Base-by-base conservation (phyloP, 2,888 invertebrate genomes). In the Pterostichus madidus region DNA sequence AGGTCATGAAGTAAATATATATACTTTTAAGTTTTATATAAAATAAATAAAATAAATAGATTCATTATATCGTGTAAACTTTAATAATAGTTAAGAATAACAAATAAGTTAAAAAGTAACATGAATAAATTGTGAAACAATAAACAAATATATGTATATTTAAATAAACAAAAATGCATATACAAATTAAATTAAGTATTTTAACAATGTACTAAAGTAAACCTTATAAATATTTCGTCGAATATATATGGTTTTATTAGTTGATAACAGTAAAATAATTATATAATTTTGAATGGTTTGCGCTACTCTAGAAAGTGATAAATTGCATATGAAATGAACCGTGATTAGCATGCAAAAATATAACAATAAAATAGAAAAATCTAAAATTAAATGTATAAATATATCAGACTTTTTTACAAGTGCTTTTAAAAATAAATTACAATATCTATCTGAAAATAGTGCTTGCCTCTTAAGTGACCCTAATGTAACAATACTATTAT, bases 21-120 rank as follows among this genome's bases (percentile, higher is more conserved):
- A 39, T 39, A 39, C 7, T 39, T 39, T 39, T 39, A 39, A 35
- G 39, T 39, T 39, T 39, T 39, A 39, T 39, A 39, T 39, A 39
- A 39, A 39, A 44, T 71, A 71, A 71, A 71, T 71, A 44, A 71
- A 71, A 71, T 71, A 71, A 71, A 71, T 71, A 15, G 3, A 24
- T 71, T 17, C 44, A 52, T 52, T 5, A 39, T 39, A 52, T 17
- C 13, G 15, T 71, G 44, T 64, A 64, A 32, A 64, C 64, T 64
- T 64, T 64, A 59, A 59, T 39, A 39, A 39, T 39, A 39, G 5
- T 59, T 59, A 64, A 64, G 68, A 44, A 71, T 73, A 80, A 80
- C 80, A 80, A 80, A 80, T 80, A 80, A 80, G 53, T 80, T 80
- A 80, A 56, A 80, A 68, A 80, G 49, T 80, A 80, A 80, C 80